Conservation (phyloP, 2,888 invertebrate species). For the Heteropelma amictum region DNA sequence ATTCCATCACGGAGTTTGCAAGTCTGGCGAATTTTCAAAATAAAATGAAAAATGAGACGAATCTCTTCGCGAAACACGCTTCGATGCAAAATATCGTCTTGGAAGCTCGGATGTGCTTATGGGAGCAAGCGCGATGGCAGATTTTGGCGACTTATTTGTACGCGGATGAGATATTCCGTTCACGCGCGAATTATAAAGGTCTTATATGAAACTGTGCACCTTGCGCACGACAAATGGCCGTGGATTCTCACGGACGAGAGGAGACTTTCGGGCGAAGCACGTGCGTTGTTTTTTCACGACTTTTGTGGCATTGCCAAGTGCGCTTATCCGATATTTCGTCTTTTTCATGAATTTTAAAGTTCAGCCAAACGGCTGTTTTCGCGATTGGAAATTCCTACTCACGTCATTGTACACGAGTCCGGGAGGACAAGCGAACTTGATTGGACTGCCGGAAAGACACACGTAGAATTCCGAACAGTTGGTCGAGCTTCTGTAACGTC, state of each 20-base stretch:
- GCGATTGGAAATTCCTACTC: conserved; percentile 64
- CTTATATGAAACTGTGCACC: conserved; percentile 41
- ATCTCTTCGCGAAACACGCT: too few relatives aligned
- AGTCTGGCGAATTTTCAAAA: too few relatives aligned
- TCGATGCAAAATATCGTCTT: too few relatives aligned
- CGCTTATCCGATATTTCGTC: background rate
- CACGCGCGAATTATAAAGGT: conserved; percentile 37
- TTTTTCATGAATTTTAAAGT: conserved; percentile 29
- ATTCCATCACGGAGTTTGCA: too few relatives aligned
- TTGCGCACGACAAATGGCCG: conserved; percentile 1
- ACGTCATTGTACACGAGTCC: conserved; percentile 83
- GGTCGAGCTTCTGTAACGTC: conserved; percentile 81
- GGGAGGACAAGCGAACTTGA: conserved; percentile 83
- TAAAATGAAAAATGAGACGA: too few relatives aligned
- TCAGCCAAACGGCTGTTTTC: too few relatives aligned
- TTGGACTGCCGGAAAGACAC: conserved; percentile 81
- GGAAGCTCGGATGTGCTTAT: too few relatives aligned
- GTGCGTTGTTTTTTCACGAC: conserved; percentile 23
- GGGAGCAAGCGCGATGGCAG: background rate
- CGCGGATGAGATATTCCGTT: conserved; percentile 42
- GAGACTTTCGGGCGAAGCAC: background rate
- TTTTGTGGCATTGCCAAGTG: background rate
- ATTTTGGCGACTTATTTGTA: background rate
- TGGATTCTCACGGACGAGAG: conserved; percentile 35
- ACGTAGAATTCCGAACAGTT: conserved; percentile 85